phyloP scores from a whole-genome alignment of 2,888 invertebrate genomes.

The Mesorhabditis spiculigera region DNA sequence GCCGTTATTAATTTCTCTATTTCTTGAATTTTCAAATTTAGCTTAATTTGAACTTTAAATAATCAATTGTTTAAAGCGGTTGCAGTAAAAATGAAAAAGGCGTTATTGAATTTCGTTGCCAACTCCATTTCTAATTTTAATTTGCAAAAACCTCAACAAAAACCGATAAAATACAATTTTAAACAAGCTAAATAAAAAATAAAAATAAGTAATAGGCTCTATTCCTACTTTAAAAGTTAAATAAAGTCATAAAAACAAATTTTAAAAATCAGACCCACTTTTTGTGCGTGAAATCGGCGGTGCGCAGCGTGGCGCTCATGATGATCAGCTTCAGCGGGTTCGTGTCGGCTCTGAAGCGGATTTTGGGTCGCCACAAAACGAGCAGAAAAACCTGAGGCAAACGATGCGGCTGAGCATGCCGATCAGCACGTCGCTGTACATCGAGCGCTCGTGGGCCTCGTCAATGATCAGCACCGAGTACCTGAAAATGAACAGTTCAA shows the following conservation, averaged over 20 bases:
- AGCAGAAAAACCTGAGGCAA: constrained; percentile 15
- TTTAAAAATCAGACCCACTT: constrained; percentile 24
- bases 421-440: constrained; percentile 90
- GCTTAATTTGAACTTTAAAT: too few species aligned
- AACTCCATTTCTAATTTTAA: too few species aligned
- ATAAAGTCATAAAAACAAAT: not conserved
- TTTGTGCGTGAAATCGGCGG: constrained; percentile 78
- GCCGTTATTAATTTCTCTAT: not conserved
- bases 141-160: not conserved
- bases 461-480: constrained; percentile 86
- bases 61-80: too few species aligned
- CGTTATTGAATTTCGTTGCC: too few species aligned
- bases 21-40: not conserved
- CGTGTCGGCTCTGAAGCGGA: constrained; percentile 43
- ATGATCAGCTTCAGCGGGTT: constrained; percentile 85
- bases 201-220: too few species aligned
- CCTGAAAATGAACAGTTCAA: constrained; percentile 13
- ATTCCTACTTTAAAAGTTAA: not conserved
- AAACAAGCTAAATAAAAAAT: too few species aligned
- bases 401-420: constrained; percentile 73
- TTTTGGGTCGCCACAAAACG: too few species aligned
- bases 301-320: constrained; percentile 93
- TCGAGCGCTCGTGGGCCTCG: constrained; percentile 94
- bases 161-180: too few species aligned
- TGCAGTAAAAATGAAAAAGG: too few species aligned